Evolutionary conservation across 2,888 invertebrate species (phyloP).

Genomic region (Cacoxenus indagator): DNA sequence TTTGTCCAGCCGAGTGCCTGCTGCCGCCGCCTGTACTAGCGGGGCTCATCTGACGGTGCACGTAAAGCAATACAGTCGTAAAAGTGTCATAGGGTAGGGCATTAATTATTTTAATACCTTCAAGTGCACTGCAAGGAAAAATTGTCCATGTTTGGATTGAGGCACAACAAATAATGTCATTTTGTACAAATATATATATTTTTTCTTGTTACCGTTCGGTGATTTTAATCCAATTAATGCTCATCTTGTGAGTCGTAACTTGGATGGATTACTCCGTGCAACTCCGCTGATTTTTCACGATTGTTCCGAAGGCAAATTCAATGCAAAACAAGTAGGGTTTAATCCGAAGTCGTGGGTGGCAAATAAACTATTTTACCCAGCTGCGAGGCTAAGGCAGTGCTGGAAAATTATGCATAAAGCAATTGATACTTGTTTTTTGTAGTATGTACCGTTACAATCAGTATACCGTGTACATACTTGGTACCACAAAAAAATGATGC

Average conservation of each 20-base stretch:
- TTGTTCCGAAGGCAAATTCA: too few relatives aligned
- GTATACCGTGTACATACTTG: too few relatives aligned
- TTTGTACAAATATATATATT: not conserved
- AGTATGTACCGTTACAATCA: too few relatives aligned
- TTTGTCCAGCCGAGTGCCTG: slow-evolving; percentile 25
- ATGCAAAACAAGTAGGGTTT: too few relatives aligned
- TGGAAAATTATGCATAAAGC: too few relatives aligned
- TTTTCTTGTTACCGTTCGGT: slow-evolving; percentile 4
- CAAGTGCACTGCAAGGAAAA: slow-evolving; percentile 60
- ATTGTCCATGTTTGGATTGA: not conserved
- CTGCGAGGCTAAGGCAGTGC: too few relatives aligned
- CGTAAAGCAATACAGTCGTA: slow-evolving; percentile 67
- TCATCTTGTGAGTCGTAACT: slow-evolving; percentile 9
- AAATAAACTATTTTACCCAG: too few relatives aligned
- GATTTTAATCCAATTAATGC: slow-evolving; percentile 18
- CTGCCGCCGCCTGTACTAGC: slow-evolving; percentile 18
- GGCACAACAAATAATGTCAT: not conserved
- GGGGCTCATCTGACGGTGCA: slow-evolving; percentile 69
- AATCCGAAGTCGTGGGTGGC: too few relatives aligned
- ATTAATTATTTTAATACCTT: slow-evolving; percentile 70
- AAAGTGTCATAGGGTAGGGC: slow-evolving; percentile 67
- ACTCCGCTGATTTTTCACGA: too few relatives aligned
- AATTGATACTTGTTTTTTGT: too few relatives aligned
- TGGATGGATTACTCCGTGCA: too few relatives aligned
- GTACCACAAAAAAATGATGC: too few relatives aligned